Evolutionary conservation across 2,113 vertebrate species (phyloP), one percentile per base, ranked within the genome.

Genomic region (Panthera tigris): DNA sequence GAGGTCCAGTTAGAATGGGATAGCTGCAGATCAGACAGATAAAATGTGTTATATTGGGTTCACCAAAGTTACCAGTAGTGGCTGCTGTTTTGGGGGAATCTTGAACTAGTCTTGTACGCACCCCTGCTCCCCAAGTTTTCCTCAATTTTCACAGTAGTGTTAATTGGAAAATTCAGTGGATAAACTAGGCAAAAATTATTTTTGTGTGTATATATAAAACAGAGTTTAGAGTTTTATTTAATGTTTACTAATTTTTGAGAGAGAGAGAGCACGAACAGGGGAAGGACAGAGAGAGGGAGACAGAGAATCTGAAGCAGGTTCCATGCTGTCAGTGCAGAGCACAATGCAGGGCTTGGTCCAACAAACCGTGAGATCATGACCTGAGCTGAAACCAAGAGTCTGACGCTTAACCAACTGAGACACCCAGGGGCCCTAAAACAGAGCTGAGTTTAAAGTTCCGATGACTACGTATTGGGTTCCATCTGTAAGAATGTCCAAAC

Each of bases 141-240:
- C 6, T 91, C 27, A 66, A 48, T 61, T 61, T 93, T 21, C 3
- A 31, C 1, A 31, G 25, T 4, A 9, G 15, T 92, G n/a, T 85
- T 80, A 84, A 83, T 85, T 71, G n/a, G 48, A 69, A 89, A 95
- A 96, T 76, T 87, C n/a, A 92, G 16, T 76, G 9, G 52, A 36
- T 57, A 90, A 61, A 52, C n/a, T 45, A 57, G 66, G n/a, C 16
- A 74, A 74, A 57, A 66, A 48, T 31, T 87, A 71, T 39, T 95
- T 97, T 96, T 96, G 29, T 81, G 5, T 19, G 79, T 88, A 36
- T 63, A 82, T 91, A 93, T 61, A 78, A 79, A 81, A 74, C 3
- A 66, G 29, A 87, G 27, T 80, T 84, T 80, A 73, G 79, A 95
- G 31, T 79, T 57, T 61, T 23, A 23, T 61, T 61, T 61, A 61